phyloP scores from a whole-genome alignment of 2,113 vertebrate species.

The Ceuthmochares aereus region DNA sequence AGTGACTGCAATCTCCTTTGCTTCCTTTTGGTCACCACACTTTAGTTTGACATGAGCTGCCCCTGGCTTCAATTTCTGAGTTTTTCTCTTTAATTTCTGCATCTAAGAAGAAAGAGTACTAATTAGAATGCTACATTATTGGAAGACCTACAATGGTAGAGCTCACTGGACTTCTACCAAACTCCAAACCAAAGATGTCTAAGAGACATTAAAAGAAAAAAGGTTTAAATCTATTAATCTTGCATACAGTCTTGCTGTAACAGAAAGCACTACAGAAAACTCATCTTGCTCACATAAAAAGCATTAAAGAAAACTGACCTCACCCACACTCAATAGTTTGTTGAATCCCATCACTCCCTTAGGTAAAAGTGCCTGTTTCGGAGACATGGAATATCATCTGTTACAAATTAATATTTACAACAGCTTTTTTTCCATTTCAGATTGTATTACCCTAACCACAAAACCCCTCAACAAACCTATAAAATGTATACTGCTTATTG shows the following conservation, averaged over 20 bases:
- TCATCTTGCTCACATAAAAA: background rate
- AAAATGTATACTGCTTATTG: background rate
- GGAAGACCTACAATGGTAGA: background rate
- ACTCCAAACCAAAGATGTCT: background rate
- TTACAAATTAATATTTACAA: background rate
- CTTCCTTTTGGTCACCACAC: slow-evolving; percentile 27
- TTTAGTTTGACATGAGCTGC: slow-evolving; percentile 6
- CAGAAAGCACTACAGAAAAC: background rate
- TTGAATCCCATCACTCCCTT: background rate
- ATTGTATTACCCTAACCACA: background rate
- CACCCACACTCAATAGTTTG: background rate
- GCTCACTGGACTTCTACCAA: background rate
- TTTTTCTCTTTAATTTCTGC: slow-evolving; percentile 76
- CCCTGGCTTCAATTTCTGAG: slow-evolving; percentile 65
- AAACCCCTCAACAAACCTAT: fast-evolving
- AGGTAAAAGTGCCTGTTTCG: background rate
- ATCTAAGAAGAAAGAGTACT: slow-evolving; percentile 74
- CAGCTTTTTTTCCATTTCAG: background rate
- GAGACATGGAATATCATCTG: background rate
- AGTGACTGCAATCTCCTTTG: slow-evolving; percentile 57
- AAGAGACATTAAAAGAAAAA: background rate
- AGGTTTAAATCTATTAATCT: background rate
- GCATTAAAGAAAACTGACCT: background rate
- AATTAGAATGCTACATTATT: background rate
- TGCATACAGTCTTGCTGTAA: background rate